A percentile compares a stretch with the other conserved stretches of the same genome.
Conservation (phyloP, 2,797 vertebrate species). For the Melanotaenia trifasciata region DNA sequence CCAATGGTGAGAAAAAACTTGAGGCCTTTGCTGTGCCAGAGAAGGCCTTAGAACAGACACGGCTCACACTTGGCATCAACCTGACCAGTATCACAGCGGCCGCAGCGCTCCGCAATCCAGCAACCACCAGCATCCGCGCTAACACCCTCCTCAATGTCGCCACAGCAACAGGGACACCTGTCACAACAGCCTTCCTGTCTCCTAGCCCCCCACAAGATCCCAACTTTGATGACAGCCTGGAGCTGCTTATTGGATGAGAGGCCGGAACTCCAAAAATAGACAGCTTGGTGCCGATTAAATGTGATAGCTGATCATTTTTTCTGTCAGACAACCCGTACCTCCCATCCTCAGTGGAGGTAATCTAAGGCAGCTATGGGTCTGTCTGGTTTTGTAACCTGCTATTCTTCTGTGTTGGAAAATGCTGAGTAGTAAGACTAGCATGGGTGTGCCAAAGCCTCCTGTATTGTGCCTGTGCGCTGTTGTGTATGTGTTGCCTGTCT, state of each 20-base stretch:
- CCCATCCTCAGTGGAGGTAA: constrained; percentile 49
- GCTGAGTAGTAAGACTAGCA: constrained; percentile 76
- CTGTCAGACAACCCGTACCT: constrained; percentile 61
- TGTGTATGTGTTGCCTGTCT: constrained; percentile 71
- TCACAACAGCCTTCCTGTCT: constrained; percentile 94
- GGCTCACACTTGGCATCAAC: constrained; percentile 99
- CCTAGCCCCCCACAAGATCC: constrained; percentile 92
- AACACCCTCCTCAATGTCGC: constrained; percentile 91
- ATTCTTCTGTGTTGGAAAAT: constrained; percentile 73
- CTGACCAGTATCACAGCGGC: constrained; percentile 94
- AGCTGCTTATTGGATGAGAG: constrained; percentile 88
- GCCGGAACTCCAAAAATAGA: constrained; percentile 49
- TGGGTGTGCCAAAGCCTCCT: constrained; percentile 82
- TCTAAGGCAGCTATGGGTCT: constrained; percentile 93
- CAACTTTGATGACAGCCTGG: constrained; percentile 94
- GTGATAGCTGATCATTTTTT: constrained; percentile 66
- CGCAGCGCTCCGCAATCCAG: constrained; percentile 87
- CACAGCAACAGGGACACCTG: constrained; percentile 81
- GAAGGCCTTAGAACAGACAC: constrained; percentile 98
- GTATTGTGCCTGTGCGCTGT: constrained; percentile 79
- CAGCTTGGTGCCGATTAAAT: constrained; percentile 73
- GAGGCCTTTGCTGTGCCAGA: constrained; percentile 99
- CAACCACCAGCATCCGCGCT: constrained; percentile 90
- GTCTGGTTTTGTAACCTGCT: constrained; percentile 83
- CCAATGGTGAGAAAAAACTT: constrained; percentile 99